phyloP scores from a whole-genome alignment of 2,113 vertebrate genomes.

The Takifugu bimaculatus region DNA sequence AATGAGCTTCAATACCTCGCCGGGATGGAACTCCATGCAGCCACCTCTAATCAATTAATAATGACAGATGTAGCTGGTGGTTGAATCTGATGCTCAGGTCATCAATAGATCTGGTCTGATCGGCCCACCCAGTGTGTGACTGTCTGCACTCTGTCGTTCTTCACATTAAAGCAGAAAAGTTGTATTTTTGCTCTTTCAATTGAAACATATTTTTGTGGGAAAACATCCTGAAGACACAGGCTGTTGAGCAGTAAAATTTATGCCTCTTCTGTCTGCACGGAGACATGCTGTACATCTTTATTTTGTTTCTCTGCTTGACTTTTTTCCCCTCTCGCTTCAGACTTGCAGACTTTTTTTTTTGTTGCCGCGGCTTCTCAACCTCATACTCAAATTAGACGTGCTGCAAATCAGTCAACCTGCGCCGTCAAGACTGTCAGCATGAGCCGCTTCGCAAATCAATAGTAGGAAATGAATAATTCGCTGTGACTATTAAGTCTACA shows the following conservation, averaged over 20 bases:
- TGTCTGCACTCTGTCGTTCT: too few species aligned
- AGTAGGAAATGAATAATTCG: conserved; percentile 70
- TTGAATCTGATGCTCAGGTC: not conserved
- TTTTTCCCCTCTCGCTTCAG: conserved; percentile 1
- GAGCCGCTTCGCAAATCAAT: conserved; percentile 60
- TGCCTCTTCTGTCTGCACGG: conserved; percentile 1
- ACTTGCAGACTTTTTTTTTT: conserved; percentile 12
- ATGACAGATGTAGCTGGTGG: not conserved
- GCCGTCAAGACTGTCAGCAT: conserved; percentile 60
- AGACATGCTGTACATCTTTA: conserved; percentile 9
- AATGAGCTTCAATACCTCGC: conserved; percentile 53
- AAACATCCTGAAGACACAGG: not conserved
- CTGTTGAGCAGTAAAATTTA: not conserved
- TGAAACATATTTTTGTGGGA: not conserved
- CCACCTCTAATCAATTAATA: conserved; percentile 15
- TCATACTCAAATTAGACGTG: conserved; percentile 53
- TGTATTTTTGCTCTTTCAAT: not conserved
- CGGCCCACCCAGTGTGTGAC: too few species aligned
- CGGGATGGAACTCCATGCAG: conserved; percentile 29
- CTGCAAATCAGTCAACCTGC: conserved; percentile 59
- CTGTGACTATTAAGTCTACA: conserved; percentile 62
- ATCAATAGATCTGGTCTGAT: not conserved
- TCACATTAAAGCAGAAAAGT: not conserved
- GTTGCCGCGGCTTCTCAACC: conserved; percentile 17
- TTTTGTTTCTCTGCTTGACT: conserved; percentile 5